A percentile compares a stretch with the other conserved stretches of the same genome.
phyloP scores from a whole-genome alignment of 2,797 vertebrate genomes.

The Sebastes paucispinis region DNA sequence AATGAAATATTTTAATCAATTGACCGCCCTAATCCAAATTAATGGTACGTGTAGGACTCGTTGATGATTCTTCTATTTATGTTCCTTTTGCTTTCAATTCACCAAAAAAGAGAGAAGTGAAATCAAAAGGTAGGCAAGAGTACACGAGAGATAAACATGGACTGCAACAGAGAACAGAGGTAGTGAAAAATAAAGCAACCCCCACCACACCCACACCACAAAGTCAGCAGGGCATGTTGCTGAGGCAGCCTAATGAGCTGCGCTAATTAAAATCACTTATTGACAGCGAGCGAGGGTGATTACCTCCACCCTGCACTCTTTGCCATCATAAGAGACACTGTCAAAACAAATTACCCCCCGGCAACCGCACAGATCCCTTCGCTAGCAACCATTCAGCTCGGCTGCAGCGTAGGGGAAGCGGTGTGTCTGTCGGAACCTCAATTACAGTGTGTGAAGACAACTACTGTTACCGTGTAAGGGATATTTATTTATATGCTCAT shows the following conservation, averaged over 20 bases:
- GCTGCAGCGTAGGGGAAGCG: slow-evolving; percentile 3
- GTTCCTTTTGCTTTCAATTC: slow-evolving; percentile 21
- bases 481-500: slow-evolving; percentile 9
- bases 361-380: slow-evolving; percentile 55
- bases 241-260: slow-evolving; percentile 80
- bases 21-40: background rate
- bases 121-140: slow-evolving; percentile 20
- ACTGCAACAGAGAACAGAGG: slow-evolving; percentile 46
- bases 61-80: background rate
- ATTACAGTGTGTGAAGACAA: slow-evolving; percentile 33
- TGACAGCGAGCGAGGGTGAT: slow-evolving; percentile 82
- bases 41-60: background rate
- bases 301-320: slow-evolving; percentile 76
- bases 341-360: slow-evolving; percentile 80
- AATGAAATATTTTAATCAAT: background rate
- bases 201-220: slow-evolving; percentile 38
- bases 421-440: slow-evolving; percentile 28
- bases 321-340: slow-evolving; percentile 77
- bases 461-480: slow-evolving; percentile 15
- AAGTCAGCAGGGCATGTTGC: slow-evolving; percentile 70
- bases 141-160: slow-evolving; percentile 40
- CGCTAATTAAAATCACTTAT: slow-evolving; percentile 86
- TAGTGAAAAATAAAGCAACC: slow-evolving; percentile 51
- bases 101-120: slow-evolving; percentile 14
- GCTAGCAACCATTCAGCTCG: slow-evolving; percentile 48